Evolutionary conservation across 2,113 vertebrate species (phyloP).

Genomic region (Myanophis thanlyinensis): DNA sequence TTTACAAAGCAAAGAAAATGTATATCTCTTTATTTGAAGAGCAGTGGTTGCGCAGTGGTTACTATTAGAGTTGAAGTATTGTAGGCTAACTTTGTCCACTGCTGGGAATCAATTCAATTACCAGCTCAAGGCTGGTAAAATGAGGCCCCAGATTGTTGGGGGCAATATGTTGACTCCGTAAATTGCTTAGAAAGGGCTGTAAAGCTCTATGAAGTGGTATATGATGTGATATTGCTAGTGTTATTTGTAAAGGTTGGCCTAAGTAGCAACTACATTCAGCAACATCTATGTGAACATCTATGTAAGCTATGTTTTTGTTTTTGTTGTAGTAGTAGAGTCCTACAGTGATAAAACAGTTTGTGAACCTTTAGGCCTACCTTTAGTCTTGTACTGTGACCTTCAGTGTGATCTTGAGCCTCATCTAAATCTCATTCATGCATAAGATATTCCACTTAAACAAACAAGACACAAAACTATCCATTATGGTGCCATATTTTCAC

Average conservation of each 20-base stretch:
- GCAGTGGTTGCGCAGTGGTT: no score
- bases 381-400: background rate
- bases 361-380: background rate
- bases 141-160: no score
- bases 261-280: background rate
- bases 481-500: background rate
- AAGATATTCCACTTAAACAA: background rate
- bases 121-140: no score
- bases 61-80: no score
- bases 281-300: background rate
- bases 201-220: no score
- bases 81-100: no score
- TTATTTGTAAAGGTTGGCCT: background rate
- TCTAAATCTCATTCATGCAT: background rate
- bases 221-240: no score
- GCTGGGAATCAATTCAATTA: no score
- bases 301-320: background rate
- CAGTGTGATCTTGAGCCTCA: background rate
- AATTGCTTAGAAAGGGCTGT: no score
- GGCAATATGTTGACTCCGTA: no score
- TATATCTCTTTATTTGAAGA: background rate
- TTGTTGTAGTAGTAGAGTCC: background rate
- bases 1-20: background rate
- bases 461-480: background rate
- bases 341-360: background rate